These are phyloP conservation scores for Petrosia ficiformis DNA, from an alignment of 37 sponge, comb jelly and placozoan species.

Conservation along the genomic window DNA sequence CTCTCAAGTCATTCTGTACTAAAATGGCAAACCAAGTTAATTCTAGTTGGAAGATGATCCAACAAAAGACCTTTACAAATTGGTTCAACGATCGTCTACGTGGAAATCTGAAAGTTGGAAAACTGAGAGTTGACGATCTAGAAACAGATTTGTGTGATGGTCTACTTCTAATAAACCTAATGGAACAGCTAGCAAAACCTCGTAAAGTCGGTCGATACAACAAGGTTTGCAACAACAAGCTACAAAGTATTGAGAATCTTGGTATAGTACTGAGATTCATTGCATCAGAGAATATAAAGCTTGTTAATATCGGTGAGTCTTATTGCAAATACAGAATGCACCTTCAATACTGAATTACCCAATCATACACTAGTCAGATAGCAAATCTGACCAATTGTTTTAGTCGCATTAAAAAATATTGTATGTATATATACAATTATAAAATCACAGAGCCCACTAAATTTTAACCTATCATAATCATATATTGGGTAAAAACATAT, in stretches of 20 bases:
- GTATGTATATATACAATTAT: too few relatives aligned
- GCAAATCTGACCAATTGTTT: too few relatives aligned
- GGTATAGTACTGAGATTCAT: slow-evolving; percentile 63
- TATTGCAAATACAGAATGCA: too few relatives aligned
- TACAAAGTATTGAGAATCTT: slow-evolving; percentile 84
- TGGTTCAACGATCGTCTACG: slow-evolving; percentile 91
- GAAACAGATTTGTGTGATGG: slow-evolving; percentile 87
- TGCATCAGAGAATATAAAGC: slow-evolving; percentile 55
- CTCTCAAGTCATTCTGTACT: too few relatives aligned
- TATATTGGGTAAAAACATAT: too few relatives aligned
- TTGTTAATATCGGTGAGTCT: slow-evolving; percentile 91
- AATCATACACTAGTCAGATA: too few relatives aligned
- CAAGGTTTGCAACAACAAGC: slow-evolving; percentile 58
- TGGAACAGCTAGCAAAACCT: slow-evolving; percentile 78
- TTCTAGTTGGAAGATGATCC: too few relatives aligned
- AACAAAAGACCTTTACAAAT: slow-evolving; percentile 84
- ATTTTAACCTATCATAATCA: too few relatives aligned
- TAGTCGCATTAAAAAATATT: too few relatives aligned
- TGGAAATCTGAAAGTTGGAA: slow-evolving; percentile 73
- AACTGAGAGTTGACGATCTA: slow-evolving; percentile 60
- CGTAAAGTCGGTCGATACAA: slow-evolving; percentile 71
- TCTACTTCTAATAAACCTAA: slow-evolving; percentile 70
- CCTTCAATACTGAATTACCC: not conserved
- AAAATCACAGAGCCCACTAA: too few relatives aligned
- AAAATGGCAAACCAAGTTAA: too few relatives aligned